Evolutionary conservation across 2,797 vertebrate genomes (phyloP).

Genomic region (Gorsachius magnificus): DNA sequence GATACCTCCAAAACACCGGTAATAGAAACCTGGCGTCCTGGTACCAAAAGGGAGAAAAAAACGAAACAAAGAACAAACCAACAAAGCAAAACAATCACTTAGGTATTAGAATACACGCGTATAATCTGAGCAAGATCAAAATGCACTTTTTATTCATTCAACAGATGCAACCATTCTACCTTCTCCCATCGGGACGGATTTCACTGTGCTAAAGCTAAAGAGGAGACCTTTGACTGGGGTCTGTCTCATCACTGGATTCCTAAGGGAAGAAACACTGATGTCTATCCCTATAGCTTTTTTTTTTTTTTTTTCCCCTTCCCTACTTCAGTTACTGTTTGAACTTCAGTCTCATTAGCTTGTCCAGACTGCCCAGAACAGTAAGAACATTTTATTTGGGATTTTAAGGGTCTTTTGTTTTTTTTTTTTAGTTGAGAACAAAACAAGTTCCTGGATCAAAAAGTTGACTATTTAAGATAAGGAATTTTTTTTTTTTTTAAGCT

Average conservation of each 20-base stretch:
- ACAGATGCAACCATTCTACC: conserved; percentile 90
- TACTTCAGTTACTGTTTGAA: conserved; percentile 24
- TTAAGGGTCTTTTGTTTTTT: background rate
- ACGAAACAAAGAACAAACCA: too few relatives aligned
- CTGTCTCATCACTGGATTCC: conserved; percentile 50
- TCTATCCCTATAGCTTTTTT: background rate
- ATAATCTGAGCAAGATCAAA: conserved; percentile 53
- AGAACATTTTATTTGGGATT: conserved; percentile 34
- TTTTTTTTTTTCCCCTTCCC: background rate
- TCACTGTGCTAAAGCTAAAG: conserved; percentile 87
- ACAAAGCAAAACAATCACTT: conserved; percentile 11
- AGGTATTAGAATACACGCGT: conserved; percentile 12
- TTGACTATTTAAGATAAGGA: conserved; percentile 12
- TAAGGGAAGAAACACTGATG: conserved; percentile 37
- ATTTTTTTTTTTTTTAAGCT: conserved; percentile 5
- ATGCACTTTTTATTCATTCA: conserved; percentile 73
- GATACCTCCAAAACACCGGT: conserved; percentile 92
- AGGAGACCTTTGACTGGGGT: conserved; percentile 5
- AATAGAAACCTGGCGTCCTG: conserved; percentile 16
- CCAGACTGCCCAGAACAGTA: conserved; percentile 37
- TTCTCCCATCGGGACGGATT: conserved; percentile 82
- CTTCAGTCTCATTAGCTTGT: conserved; percentile 45
- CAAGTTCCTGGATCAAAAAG: conserved; percentile 10
- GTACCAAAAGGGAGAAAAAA: background rate
- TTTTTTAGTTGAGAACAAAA: background rate